A percentile compares a stretch with the other conserved stretches of the same genome.
Conservation (phyloP, 2,797 vertebrate genomes). For the Geotrypetes seraphini region DNA sequence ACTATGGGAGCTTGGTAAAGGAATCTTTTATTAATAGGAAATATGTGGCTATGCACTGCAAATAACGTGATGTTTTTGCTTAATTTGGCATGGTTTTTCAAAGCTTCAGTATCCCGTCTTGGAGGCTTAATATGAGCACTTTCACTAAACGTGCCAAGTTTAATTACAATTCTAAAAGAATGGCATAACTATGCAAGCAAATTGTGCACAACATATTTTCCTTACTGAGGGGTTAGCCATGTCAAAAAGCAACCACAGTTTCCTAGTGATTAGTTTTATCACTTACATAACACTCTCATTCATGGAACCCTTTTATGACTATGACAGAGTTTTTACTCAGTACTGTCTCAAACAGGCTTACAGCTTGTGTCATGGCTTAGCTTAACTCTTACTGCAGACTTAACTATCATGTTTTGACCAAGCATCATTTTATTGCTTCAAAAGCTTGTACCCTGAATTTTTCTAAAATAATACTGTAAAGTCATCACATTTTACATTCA, state of each 20-base stretch:
- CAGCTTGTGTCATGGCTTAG: no score
- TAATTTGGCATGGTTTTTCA: slow-evolving; percentile 34
- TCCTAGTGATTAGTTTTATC: background rate
- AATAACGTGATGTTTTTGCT: slow-evolving; percentile 40
- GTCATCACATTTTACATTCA: no score
- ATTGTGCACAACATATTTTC: slow-evolving; percentile 1
- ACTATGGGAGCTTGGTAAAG: slow-evolving; percentile 36
- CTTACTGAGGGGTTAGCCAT: background rate
- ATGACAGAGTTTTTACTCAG: no score
- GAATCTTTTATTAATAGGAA: slow-evolving; percentile 42
- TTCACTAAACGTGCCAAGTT: slow-evolving; percentile 19
- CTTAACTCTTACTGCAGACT: no score
- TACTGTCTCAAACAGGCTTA: no score
- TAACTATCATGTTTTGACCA: no score
- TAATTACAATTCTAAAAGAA: slow-evolving; percentile 13
- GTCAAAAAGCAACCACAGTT: background rate
- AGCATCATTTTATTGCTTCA: no score
- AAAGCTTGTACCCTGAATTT: no score
- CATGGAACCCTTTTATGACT: no score
- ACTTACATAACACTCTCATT: background rate
- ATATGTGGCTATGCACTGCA: slow-evolving; percentile 26
- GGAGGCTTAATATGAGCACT: slow-evolving; percentile 11
- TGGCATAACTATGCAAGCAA: slow-evolving; percentile 10
- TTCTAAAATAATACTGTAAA: no score
- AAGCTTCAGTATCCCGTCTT: slow-evolving; percentile 25